Base-by-base conservation (phyloP, 2,797 vertebrate species). In the Micrastur ruficollis region DNA sequence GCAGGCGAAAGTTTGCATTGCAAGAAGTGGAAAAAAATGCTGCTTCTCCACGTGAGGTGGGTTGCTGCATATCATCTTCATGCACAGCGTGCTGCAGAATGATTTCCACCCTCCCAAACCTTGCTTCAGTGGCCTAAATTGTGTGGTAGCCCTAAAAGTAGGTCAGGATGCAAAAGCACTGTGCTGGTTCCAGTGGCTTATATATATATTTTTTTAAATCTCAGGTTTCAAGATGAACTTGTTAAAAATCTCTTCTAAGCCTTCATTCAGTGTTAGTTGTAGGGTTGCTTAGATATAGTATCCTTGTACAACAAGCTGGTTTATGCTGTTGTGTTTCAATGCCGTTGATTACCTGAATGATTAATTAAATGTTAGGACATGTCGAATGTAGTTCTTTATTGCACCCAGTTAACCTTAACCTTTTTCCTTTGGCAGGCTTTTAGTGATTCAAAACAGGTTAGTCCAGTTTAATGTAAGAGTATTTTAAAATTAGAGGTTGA, bases 161-260 rank as follows among this genome's bases (percentile, higher is more conserved):
- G 94, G 86, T 97, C 76, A 75, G 38, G 76, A 84, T 96, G 86
- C 40, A 92, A 80, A 94, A 90, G 47, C 55, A 38, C 53, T 17
- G 31, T 49, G 59, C 36, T 75, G 53, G 12, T 86, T 91, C 58
- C 46, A 61, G 40, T 59, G 22, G 12, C 44, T 55, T 27, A 68
- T 56, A 25, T 46, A 76, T 65, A 25, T 46, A 7, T 34, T 11
- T 11, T 27, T 46, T 19, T 2, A 21, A 40, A 32, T 80, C 50
- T 88, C 20, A 56, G 36, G 9, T 92, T 92, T 90, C 46, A 34
- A 53, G 32, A 70, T 62, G 31, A 92, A 86, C 17, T 66, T 52
- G 25, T 62, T 71, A 11, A 81, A 71, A 85, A 56, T 42, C 65
- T 90, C 31, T 38, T 50, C 46, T 17, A 9, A 65, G 19, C n/a